Evolutionary conservation across 2,797 vertebrate species (phyloP).

Genomic region (Chloroceryle inda): DNA sequence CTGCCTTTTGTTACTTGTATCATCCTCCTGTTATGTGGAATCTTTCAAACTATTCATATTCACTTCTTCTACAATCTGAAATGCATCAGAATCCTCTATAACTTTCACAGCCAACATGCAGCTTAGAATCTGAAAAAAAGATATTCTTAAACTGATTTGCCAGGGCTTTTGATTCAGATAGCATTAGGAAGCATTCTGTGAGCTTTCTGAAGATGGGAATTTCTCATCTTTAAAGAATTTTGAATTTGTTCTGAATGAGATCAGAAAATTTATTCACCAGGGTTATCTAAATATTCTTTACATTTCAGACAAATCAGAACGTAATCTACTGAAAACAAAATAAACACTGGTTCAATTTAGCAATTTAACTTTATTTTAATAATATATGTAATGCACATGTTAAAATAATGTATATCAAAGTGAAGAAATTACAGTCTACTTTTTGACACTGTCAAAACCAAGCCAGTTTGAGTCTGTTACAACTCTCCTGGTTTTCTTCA

Average conservation of each 20-base stretch:
- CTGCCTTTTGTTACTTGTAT: slow-evolving; percentile 3
- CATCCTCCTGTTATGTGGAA: neutral
- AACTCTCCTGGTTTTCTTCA: neutral
- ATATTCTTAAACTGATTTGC: slow-evolving; percentile 35
- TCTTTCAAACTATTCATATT: slow-evolving; percentile 13
- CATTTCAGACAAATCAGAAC: neutral
- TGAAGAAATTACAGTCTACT: neutral
- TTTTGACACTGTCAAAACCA: neutral
- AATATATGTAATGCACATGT: neutral
- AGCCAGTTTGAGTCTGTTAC: neutral
- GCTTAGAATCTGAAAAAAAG: neutral
- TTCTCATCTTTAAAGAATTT: neutral
- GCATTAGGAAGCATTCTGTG: neutral
- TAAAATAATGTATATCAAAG: neutral
- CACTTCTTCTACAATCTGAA: slow-evolving; percentile 24
- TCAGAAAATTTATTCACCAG: neutral
- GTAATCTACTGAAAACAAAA: neutral
- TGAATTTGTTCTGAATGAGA: neutral
- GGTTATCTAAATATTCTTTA: neutral
- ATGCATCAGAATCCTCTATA: neutral
- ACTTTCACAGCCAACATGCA: neutral
- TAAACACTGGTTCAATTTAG: neutral
- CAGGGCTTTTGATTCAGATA: neutral
- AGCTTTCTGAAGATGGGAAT: neutral
- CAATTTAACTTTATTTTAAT: neutral